Evolutionary conservation across 1,140 invertebrate genomes (phyloP), one percentile per base, ranked within the genome.

Genomic region (Drosophila micromelanica): DNA sequence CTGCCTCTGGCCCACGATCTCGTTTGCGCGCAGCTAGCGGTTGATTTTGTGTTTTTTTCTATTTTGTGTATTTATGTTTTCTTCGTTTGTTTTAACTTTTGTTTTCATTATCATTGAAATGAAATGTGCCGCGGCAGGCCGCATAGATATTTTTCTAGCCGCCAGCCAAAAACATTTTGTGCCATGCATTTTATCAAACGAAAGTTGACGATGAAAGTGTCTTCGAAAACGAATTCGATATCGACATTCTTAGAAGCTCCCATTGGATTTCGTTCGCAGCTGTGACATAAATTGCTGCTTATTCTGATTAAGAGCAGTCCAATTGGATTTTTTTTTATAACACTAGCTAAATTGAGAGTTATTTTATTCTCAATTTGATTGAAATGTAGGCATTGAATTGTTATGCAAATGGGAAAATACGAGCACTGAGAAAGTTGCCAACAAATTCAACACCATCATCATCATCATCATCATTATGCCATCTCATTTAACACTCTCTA

Each of bases 91-190:
- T 87, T 78, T 78, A 85, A 87, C 84, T 82, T 87, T 87, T 89
- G 79, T 76, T 82, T 89, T 87, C 79, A 87, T 89, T 87, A 78
- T 86, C 78, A 82, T 86, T 86, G 71, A 82, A 89, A 87, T 89
- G 52, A 49, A 62, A 54, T 69, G 57, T 38, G 64, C 20, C n/a
- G n/a, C 32, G 73, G 74, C 37, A 63, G 78, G 49, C 37, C 42
- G 43, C 51, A 56, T 35, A 63, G 63, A 86, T 77, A 65, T 81
- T 78, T 87, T 76, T 87, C 75, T 89, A 87, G 82, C 82, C 82
- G 56, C 62, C 38, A 87, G 84, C 72, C 30, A 46, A 43, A 37
- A 45, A 48, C 35, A 43, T 37, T 30, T 35, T 57, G 37, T 40
- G 35, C 17, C 35, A 38, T 73, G 69, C 43, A 54, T 73, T 60